These are phyloP conservation scores for Cyanoliseus patagonus DNA, from an alignment of 2,113 vertebrate genomes.

Conservation along the genomic window DNA sequence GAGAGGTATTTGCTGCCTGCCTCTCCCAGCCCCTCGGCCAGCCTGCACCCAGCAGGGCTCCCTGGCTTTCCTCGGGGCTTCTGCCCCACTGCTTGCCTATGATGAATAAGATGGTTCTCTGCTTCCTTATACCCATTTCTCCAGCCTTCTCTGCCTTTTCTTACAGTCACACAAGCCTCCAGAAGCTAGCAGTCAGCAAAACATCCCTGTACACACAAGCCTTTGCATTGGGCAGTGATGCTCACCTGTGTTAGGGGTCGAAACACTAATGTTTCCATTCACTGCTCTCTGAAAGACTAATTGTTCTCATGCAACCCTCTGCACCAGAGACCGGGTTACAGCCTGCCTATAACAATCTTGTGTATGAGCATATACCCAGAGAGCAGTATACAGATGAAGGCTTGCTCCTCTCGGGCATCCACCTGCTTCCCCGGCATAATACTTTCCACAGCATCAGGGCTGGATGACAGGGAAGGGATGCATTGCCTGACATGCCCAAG, in stretches of 20 bases:
- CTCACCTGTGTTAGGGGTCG: background rate
- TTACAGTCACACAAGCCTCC: background rate
- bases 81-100: background rate
- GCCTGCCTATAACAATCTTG: background rate
- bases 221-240: background rate
- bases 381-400: background rate
- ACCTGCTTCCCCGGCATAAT: background rate
- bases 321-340: background rate
- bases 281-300: background rate
- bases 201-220: background rate
- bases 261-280: background rate
- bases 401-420: background rate
- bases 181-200: slow-evolving; percentile 6
- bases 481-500: background rate
- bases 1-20: background rate
- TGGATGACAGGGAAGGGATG: background rate
- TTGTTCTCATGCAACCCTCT: background rate
- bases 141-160: background rate
- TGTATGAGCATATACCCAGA: background rate
- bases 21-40: background rate
- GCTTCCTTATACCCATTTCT: background rate
- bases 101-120: fast-evolving
- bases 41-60: fast-evolving
- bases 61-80: background rate
- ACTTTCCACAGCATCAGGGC: background rate